Percentiles rank a stretch among this genome's conserved stretches.
These are phyloP conservation scores for Neolamprologus multifasciatus DNA, from an alignment of 2,797 vertebrate genomes.

Conservation along the genomic window DNA sequence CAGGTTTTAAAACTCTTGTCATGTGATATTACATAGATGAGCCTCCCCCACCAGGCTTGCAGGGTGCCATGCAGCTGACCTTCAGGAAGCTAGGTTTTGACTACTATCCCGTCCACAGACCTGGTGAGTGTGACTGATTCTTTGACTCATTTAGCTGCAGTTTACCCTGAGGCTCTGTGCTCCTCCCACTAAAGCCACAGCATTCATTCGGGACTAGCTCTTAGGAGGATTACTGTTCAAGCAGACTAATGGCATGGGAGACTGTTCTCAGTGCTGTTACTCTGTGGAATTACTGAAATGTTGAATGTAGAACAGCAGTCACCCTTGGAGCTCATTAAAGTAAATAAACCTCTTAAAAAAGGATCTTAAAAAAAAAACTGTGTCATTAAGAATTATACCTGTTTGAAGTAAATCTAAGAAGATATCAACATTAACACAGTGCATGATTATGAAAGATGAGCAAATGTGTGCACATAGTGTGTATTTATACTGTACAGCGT, in stretches of 20 bases:
- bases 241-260: conserved; percentile 39
- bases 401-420: neutral
- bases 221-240: conserved; percentile 37
- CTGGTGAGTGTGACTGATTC: conserved; percentile 74
- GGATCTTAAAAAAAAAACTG: neutral
- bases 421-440: neutral
- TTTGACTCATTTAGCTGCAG: neutral
- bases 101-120: conserved; percentile 93
- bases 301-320: conserved; percentile 11
- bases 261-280: conserved; percentile 12
- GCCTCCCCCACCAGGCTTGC: conserved; percentile 78
- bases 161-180: conserved; percentile 8
- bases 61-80: conserved; percentile 97
- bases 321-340: neutral
- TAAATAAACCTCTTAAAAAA: neutral
- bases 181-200: neutral
- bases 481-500: neutral
- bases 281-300: conserved; percentile 17
- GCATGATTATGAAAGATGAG: neutral
- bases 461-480: neutral
- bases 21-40: conserved; percentile 67
- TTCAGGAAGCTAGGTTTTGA: conserved; percentile 92
- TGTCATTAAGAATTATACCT: neutral
- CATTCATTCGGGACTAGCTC: conserved; percentile 23
- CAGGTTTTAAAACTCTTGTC: neutral